phyloP scores from a whole-genome alignment of 2,888 invertebrate species.

The Leucozona laternaria region DNA sequence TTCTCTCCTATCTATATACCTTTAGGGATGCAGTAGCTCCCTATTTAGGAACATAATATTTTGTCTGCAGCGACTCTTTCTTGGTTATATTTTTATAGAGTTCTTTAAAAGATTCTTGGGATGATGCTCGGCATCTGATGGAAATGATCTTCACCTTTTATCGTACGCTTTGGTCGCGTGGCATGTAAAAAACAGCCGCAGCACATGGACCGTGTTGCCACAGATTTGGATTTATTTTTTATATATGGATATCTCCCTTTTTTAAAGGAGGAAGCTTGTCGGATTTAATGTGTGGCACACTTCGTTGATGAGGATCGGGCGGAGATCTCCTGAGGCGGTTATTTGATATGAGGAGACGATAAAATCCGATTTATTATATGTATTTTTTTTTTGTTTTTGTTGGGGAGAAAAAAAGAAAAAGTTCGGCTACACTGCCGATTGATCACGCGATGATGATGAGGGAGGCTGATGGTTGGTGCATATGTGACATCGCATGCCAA shows the following conservation, averaged over 20 bases:
- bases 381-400: constrained; percentile 7
- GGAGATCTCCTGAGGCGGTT: constrained; percentile 66
- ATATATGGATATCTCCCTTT: constrained; percentile 48
- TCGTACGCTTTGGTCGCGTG: constrained; percentile 70
- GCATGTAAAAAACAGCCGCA: constrained; percentile 57
- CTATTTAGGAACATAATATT: constrained; percentile 29
- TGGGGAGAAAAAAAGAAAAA: constrained; percentile 44
- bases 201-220: constrained; percentile 64
- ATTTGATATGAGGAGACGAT: constrained; percentile 69
- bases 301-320: constrained; percentile 67
- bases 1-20: constrained; percentile 41
- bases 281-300: constrained; percentile 69
- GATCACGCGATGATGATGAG: constrained; percentile 63
- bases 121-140: constrained; percentile 61
- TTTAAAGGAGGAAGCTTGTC: constrained; percentile 50
- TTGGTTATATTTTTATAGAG: constrained; percentile 48
- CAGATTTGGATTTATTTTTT: constrained; percentile 56
- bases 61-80: constrained; percentile 18
- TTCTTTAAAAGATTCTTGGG: constrained; percentile 52
- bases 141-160: constrained; percentile 74
- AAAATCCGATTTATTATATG: constrained; percentile 72
- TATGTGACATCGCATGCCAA: constrained; percentile 44
- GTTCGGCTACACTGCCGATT: constrained; percentile 62
- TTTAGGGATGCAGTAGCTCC: constrained; percentile 49
- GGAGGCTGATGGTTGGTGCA: constrained; percentile 50